These are phyloP conservation scores for Apamea monoglypha DNA, from an alignment of 2,888 invertebrate species.

Conservation along the genomic window DNA sequence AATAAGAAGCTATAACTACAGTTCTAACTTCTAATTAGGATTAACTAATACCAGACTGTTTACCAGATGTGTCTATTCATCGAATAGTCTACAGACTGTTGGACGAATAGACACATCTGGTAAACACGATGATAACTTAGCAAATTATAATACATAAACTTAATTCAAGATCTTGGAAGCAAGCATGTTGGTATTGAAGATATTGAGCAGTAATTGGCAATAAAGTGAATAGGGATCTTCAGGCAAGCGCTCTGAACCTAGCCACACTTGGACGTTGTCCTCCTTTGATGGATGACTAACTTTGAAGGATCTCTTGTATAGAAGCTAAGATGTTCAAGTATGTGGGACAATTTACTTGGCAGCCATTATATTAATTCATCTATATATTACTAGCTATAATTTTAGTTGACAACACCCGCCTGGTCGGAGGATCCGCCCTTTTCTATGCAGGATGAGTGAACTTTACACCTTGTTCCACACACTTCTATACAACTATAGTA, in stretches of 20 bases:
- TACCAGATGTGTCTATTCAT: too few species aligned
- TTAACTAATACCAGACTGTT: too few species aligned
- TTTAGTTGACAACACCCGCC: not conserved
- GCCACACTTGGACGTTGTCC: slow-evolving; percentile 1
- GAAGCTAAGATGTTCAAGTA: slow-evolving; percentile 3
- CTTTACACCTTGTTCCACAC: too few species aligned
- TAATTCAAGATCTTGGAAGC: slow-evolving; percentile 22
- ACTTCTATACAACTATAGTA: not conserved
- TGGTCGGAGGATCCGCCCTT: too few species aligned
- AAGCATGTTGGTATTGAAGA: slow-evolving; percentile 29
- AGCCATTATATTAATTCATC: not conserved
- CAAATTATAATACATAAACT: slow-evolving; percentile 12
- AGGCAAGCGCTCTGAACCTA: slow-evolving; percentile 18
- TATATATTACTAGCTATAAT: not conserved
- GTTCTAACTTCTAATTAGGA: too few species aligned
- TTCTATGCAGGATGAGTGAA: too few species aligned
- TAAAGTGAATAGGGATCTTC: slow-evolving; percentile 42
- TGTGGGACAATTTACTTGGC: not conserved
- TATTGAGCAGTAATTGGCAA: slow-evolving; percentile 53
- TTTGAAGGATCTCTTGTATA: slow-evolving; percentile 31
- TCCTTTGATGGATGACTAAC: slow-evolving; percentile 45
- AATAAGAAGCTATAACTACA: not conserved
- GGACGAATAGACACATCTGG: not conserved
- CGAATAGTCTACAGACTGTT: too few species aligned
- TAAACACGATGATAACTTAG: slow-evolving; percentile 5